Evolutionary conservation across 1,140 invertebrate species (phyloP).

Genomic region (Bombus haemorrhoidalis): DNA sequence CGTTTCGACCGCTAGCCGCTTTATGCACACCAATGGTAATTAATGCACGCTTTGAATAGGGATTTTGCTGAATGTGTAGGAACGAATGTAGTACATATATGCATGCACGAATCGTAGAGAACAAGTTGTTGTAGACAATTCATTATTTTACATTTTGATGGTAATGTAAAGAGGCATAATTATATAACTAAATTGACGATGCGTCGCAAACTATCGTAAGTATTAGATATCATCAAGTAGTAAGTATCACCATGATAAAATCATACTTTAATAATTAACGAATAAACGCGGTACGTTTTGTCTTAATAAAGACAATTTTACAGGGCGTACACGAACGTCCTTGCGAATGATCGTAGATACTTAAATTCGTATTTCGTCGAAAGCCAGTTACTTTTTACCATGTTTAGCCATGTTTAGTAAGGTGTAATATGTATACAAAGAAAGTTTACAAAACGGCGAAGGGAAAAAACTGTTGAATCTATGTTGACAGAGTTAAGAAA

Average conservation of each 20-base stretch:
- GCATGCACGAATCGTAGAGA: constrained; percentile 20
- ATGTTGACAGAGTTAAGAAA: not conserved
- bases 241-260: too few relatives aligned
- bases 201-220: not conserved
- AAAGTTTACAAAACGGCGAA: too few relatives aligned
- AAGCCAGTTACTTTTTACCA: too few relatives aligned
- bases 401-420: too few relatives aligned
- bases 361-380: too few relatives aligned
- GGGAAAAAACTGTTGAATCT: not conserved
- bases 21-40: constrained; percentile 65
- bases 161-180: too few relatives aligned
- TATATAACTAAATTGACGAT: not conserved
- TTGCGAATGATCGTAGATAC: too few relatives aligned
- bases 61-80: constrained; percentile 24
- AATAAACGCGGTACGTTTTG: too few relatives aligned
- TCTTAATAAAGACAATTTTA: too few relatives aligned
- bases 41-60: constrained; percentile 65
- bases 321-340: too few relatives aligned
- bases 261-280: too few relatives aligned
- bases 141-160: not conserved
- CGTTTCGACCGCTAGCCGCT: constrained; percentile 53
- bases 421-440: too few relatives aligned
- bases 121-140: not conserved
- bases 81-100: constrained; percentile 16
- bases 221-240: not conserved